Percentiles rank a stretch among this genome's conserved stretches.
These are phyloP conservation scores for Cyrtodaria siliqua DNA, from an alignment of 2,888 invertebrate species.

Conservation along the genomic window DNA sequence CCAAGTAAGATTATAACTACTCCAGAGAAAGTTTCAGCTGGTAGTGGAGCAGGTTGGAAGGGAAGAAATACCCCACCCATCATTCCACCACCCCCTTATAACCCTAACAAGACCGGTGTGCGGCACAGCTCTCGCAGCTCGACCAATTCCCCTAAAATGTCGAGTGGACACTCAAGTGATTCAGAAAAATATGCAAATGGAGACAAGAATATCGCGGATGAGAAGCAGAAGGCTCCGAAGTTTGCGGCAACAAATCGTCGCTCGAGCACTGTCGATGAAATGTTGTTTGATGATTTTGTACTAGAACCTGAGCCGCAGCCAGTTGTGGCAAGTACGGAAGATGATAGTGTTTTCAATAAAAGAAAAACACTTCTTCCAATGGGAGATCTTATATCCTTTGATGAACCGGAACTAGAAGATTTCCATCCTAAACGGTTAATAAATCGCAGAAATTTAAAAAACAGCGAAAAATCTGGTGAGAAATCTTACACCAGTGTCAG, in stretches of 20 bases:
- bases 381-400: constrained; percentile 80
- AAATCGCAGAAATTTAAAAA: constrained; percentile 21
- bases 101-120: constrained; percentile 49
- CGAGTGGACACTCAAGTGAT: constrained; percentile 62
- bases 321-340: constrained; percentile 19
- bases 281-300: constrained; percentile 81
- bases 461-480: constrained; percentile 39
- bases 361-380: constrained; percentile 72
- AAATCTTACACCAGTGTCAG: constrained; percentile 70
- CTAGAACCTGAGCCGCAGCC: constrained; percentile 68
- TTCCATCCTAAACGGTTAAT: constrained; percentile 52
- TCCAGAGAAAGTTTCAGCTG: constrained; percentile 32
- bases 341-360: constrained; percentile 40
- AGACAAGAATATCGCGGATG: constrained; percentile 31
- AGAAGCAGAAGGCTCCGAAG: constrained; percentile 66
- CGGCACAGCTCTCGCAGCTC: constrained; percentile 40
- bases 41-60: constrained; percentile 51
- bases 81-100: constrained; percentile 59
- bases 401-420: constrained; percentile 68
- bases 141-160: constrained; percentile 52
- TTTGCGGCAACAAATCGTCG: constrained; percentile 74
- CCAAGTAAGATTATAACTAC: constrained; percentile 54
- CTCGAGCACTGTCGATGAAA: constrained; percentile 82
- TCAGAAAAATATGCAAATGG: constrained; percentile 51
- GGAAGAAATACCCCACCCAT: constrained; percentile 52